Evolutionary conservation across 2,797 vertebrate genomes (phyloP), one percentile per base, ranked within the genome.

Genomic region (Acanthurus lineatus): DNA sequence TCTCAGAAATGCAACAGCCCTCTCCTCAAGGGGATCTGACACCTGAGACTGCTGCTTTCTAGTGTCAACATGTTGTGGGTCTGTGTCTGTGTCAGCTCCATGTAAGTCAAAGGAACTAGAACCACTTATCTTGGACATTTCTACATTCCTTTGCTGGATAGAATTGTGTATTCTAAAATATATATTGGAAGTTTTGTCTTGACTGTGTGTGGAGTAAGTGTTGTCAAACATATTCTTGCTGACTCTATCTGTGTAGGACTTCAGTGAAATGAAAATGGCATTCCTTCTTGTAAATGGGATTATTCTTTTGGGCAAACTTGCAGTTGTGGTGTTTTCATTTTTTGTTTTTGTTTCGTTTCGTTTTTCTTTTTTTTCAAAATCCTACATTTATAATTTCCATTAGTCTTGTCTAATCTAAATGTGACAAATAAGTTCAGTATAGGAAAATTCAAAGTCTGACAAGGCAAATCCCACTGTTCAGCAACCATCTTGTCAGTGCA

Each of bases 11-110:
- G 79, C 73, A 84, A 42, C 61, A 64, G 76, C 49, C 59, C 66
- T 49, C 59, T 87, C 58, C 85, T 87, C 51, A 64, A 81, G 85
- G 54, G 58, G 67, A 52, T 61, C 54, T 83, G 89, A 92, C 78
- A 90, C 84, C 49, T 11, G 87, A 93, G 79, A 86, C 42, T 10
- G 53, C 62, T 59, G 51, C 51, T 68, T 66, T 64, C 38, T 68
- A 19, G 70, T 75, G 77, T 88, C 82, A 90, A 80, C 79, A 72
- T 85, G 84, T 75, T 84, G 78, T 49, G 2, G 25, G 25, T 76
- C 22, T 60, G 63, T 53, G 52, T 61, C 48, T 58, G 40, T 51
- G 45, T n/a, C 59, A 11, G 35, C 54, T 22, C 38, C 40, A 35
- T 32, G 32, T 15, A 1, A 5, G 17, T 53, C 9, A 5, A 7